Evolutionary conservation across 2,113 vertebrate species (phyloP), one percentile per base, ranked within the genome.

Genomic region (Sialia sialis): DNA sequence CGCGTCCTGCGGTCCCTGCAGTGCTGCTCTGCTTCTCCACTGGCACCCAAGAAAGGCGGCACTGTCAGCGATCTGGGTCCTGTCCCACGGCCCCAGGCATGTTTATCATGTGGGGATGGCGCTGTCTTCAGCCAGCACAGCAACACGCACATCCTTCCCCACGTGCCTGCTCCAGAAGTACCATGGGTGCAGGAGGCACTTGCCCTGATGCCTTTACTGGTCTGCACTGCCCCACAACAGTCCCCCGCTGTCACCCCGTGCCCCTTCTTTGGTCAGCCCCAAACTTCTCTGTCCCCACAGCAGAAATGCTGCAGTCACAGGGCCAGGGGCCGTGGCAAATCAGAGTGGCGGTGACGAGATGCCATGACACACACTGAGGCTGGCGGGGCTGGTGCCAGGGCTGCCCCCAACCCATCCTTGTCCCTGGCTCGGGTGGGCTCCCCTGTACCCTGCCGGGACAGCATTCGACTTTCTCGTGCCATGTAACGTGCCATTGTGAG

Each of bases 401-500:
- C 66, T 32, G 7, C 60, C 79, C 75, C 60, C 30, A 8, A 63
- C 51, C 75, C 41, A 5, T 62, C 63, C 67, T 75, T 11, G 86
- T 86, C 83, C 93, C 93, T 2, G 22, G 91, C 27, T 7, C 2
- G 2, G 69, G 75, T 78, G 14, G 41, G 75, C 79, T 94, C 63
- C 86, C 93, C 70, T 52, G 66, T 77, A 70, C 74, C 68, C 60
- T 14, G 13, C 79, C 1, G 0, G 93, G 95, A 89, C 1, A 7
- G 94, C 68, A 6, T 97, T 96, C 60, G 13, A 93, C 94, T 92
- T 89, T 97, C 92, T 97, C 38, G 97, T 98, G 97, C 97, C 95
- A 91, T 97, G 97, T 98, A 93, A 97, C 97, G 97, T 98, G 97
- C 97, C 97, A 91, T 98, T 97, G 98, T 98, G 97, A 97, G 97